These are phyloP conservation scores for Bujurquina vittata DNA, from an alignment of 2,113 vertebrate species.

Conservation along the genomic window DNA sequence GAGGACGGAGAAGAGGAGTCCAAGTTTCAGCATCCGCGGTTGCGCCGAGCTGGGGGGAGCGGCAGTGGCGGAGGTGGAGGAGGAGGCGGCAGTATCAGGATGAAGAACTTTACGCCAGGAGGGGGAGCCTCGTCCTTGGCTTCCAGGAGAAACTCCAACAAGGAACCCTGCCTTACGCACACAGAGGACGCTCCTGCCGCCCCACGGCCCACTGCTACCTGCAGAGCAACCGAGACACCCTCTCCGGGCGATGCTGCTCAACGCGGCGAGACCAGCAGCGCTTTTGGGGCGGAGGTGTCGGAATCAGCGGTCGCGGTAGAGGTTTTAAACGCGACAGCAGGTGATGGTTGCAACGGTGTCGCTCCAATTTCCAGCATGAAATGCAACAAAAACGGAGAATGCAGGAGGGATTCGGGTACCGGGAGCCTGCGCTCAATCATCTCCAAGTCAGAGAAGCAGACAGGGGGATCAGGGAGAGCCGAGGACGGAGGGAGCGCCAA, in stretches of 20 bases:
- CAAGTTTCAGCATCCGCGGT: slow-evolving; percentile 77
- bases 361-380: slow-evolving; percentile 80
- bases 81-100: slow-evolving; percentile 78
- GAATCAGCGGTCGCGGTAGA: slow-evolving; percentile 65
- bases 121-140: slow-evolving; percentile 80
- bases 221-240: slow-evolving; percentile 68
- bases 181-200: slow-evolving; percentile 71
- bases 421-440: slow-evolving; percentile 83
- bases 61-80: slow-evolving; percentile 71
- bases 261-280: slow-evolving; percentile 68
- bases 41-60: slow-evolving; percentile 77
- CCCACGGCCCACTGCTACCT: slow-evolving; percentile 72
- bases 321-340: slow-evolving; percentile 66
- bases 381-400: slow-evolving; percentile 87
- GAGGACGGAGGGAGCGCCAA: slow-evolving; percentile 74
- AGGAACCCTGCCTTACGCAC: slow-evolving; percentile 76
- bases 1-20: slow-evolving; percentile 81
- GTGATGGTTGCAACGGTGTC: slow-evolving; percentile 72
- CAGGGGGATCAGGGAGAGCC: slow-evolving; percentile 66
- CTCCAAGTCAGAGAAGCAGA: slow-evolving; percentile 79
- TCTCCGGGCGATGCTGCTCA: slow-evolving; percentile 79
- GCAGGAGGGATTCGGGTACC: slow-evolving; percentile 82
- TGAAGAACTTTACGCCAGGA: slow-evolving; percentile 83
- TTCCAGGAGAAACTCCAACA: slow-evolving; percentile 76
- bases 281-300: slow-evolving; percentile 69